Conservation (phyloP, 2,888 invertebrate genomes). For the Theodoxus fluviatilis region DNA sequence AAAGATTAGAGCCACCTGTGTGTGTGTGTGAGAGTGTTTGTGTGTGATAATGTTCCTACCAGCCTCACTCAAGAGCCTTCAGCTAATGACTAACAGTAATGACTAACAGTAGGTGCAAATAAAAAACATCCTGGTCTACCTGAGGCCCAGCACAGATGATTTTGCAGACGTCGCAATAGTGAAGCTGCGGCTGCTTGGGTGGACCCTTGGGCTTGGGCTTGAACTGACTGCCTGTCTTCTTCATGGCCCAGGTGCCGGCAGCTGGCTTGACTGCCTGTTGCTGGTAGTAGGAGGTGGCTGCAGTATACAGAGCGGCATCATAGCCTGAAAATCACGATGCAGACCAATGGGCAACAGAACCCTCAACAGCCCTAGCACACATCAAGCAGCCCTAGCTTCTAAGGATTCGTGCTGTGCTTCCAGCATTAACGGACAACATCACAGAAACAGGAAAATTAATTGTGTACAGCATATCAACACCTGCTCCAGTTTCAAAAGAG, state of each 20-base stretch:
- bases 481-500: not conserved
- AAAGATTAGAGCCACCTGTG: too few species aligned
- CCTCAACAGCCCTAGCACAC: conserved; percentile 15
- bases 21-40: too few species aligned
- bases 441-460: not conserved
- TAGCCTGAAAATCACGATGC: conserved; percentile 77
- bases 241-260: conserved; percentile 71
- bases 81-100: too few species aligned
- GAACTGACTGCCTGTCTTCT: conserved; percentile 44
- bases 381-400: too few species aligned
- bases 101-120: too few species aligned
- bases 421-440: not conserved
- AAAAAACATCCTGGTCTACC: too few species aligned
- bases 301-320: conserved; percentile 94
- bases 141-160: conserved; percentile 96
- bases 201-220: conserved; percentile 67
- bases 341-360: not conserved
- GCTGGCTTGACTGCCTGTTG: conserved; percentile 68
- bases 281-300: conserved; percentile 92
- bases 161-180: conserved; percentile 98
- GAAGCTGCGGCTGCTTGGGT: conserved; percentile 70
- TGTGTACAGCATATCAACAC: not conserved
- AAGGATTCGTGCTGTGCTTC: too few species aligned
- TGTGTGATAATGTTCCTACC: too few species aligned
- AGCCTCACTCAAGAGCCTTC: too few species aligned